phyloP scores from a whole-genome alignment of 2,113 vertebrate genomes.

The Bostrychus sinensis region DNA sequence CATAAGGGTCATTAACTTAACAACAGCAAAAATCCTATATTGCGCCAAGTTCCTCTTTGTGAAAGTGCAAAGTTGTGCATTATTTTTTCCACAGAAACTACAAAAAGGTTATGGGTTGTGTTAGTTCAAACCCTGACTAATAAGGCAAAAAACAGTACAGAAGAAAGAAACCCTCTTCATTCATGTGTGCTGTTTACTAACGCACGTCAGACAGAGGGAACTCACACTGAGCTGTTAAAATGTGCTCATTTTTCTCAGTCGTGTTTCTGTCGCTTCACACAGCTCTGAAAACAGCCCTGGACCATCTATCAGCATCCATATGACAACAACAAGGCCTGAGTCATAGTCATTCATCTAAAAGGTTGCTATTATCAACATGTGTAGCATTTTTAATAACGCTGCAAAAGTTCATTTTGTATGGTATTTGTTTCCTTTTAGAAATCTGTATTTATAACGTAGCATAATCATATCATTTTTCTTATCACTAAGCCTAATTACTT shows the following conservation, averaged over 20 bases:
- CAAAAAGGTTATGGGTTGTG: background rate
- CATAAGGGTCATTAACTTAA: too few species aligned
- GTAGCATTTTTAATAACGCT: too few species aligned
- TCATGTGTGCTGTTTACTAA: conserved; percentile 9
- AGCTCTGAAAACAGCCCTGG: background rate
- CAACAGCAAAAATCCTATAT: background rate
- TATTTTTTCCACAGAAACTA: background rate
- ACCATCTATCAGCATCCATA: conserved; percentile 19
- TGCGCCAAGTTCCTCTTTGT: background rate
- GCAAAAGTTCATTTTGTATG: too few species aligned
- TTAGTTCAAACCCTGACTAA: background rate
- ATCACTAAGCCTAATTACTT: too few species aligned
- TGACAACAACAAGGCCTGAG: background rate
- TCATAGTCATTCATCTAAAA: background rate
- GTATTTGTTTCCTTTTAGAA: too few species aligned
- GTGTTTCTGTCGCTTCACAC: conserved; percentile 25
- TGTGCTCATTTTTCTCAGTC: conserved; percentile 21
- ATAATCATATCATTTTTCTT: too few species aligned
- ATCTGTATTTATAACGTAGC: too few species aligned
- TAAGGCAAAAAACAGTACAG: background rate
- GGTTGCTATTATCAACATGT: background rate
- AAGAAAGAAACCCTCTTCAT: background rate
- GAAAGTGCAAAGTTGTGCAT: background rate
- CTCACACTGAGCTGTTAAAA: background rate
- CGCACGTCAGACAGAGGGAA: conserved; percentile 15